Evolutionary conservation across 2,113 vertebrate species (phyloP), one percentile per base, ranked within the genome.

Genomic region (Menura novaehollandiae): DNA sequence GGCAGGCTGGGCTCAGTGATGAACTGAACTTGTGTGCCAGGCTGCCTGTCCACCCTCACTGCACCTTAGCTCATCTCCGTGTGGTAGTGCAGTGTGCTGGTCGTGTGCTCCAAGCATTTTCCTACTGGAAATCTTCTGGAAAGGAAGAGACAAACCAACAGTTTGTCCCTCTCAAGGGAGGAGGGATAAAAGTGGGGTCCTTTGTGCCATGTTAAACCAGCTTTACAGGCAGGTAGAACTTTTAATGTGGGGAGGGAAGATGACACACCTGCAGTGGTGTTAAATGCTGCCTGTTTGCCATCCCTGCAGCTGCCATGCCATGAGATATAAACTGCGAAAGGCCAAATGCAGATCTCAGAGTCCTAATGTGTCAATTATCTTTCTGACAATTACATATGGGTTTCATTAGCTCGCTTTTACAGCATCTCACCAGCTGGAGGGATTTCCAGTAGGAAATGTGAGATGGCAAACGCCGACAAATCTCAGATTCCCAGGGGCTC

Each of bases 381-480:
- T 89, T 76, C 96, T 97, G 97, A 93, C 95, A 94, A 95, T 96
- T 95, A 80, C 97, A 96, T 79, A 88, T 97, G 97, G 97, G 82
- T 96, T 98, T 98, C 97, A 98, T 98, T 97, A 98, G 84, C 84
- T 77, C 1, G 10, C 90, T 97, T 93, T 97, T 95, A 95, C 92
- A 91, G 93, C 97, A 96, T 95, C 96, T 94, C 84, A 43, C 91
- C 97, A 98, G 97, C 97, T 98, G 97, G 95, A 97, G 97, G 97
- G 97, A 91, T 97, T 98, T 98, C 97, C 96, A 97, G 97, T 46
- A 96, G 96, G 98, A 98, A 98, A 98, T 4, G 77, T 92, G 98
- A 98, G 97, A 94, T 97, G 97, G 96, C 93, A 93, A 95, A 96
- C 77, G 96, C 96, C 28, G 44, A 88, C 94, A 97, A 88, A 97